phyloP scores from a whole-genome alignment of 2,888 invertebrate species.

The Scaptomyza parva region DNA sequence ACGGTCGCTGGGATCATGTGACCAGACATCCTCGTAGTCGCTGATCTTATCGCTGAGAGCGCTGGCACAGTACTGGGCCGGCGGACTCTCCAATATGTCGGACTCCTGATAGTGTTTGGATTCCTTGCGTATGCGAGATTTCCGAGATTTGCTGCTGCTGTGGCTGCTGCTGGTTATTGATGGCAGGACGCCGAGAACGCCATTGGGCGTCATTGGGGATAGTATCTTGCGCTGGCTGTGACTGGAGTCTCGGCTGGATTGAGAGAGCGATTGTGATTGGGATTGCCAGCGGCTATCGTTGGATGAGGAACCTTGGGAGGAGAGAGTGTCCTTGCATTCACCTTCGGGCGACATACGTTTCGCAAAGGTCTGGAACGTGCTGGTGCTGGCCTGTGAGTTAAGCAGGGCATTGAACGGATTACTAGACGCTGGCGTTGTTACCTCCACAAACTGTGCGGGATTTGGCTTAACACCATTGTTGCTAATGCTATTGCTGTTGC shows the following conservation, averaged over 20 bases:
- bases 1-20: constrained; percentile 87
- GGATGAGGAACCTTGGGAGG: constrained; percentile 87
- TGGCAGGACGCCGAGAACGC: constrained; percentile 75
- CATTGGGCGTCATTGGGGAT: constrained; percentile 84
- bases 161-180: constrained; percentile 62
- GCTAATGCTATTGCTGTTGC: background rate
- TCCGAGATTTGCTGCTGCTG: constrained; percentile 84
- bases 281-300: constrained; percentile 82
- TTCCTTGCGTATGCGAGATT: constrained; percentile 86
- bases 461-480: constrained; percentile 12
- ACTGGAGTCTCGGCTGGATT: constrained; percentile 86
- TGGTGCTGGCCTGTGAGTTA: constrained; percentile 75
- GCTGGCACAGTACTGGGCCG: constrained; percentile 93
- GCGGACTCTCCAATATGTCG: constrained; percentile 93
- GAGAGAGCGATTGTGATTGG: constrained; percentile 84
- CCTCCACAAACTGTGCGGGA: constrained; percentile 81
- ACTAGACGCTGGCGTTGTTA: constrained; percentile 83
- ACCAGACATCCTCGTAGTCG: constrained; percentile 98
- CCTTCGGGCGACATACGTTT: constrained; percentile 91
- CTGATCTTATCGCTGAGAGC: constrained; percentile 96
- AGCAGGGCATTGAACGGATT: constrained; percentile 76
- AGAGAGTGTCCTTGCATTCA: constrained; percentile 86
- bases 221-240: constrained; percentile 85
- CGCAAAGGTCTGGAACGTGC: constrained; percentile 87
- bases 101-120: constrained; percentile 91